Conservation (phyloP, 2,113 vertebrate genomes). For the Cryptomyrus ogoouensis region DNA sequence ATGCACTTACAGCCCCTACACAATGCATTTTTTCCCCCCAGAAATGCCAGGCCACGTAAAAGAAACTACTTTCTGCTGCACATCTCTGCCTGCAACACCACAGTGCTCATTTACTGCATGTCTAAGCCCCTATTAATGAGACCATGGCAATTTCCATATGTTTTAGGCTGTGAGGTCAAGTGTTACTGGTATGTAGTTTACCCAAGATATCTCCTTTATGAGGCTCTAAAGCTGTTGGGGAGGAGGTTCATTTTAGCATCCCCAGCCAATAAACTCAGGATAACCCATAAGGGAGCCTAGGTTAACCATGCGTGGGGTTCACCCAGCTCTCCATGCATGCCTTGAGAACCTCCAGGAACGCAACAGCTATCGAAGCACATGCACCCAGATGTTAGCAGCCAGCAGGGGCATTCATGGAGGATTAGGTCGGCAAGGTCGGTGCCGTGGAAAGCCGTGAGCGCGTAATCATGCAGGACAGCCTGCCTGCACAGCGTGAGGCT, state of each 20-base stretch:
- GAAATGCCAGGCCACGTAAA: background rate
- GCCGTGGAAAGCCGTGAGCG: background rate
- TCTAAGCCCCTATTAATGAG: background rate
- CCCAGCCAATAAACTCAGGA: background rate
- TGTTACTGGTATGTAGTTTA: background rate
- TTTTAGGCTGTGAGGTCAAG: background rate
- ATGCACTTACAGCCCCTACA: background rate
- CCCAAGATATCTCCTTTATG: background rate
- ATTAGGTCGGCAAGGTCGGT: background rate
- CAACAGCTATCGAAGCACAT: no score
- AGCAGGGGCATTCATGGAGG: background rate
- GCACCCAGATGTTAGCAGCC: background rate
- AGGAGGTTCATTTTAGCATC: background rate
- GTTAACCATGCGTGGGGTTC: background rate
- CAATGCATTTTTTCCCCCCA: background rate
- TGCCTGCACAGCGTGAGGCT: constrained; percentile 31
- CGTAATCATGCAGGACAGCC: constrained; percentile 21
- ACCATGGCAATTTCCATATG: background rate
- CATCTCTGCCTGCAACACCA: background rate
- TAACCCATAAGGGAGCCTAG: background rate
- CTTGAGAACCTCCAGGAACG: background rate
- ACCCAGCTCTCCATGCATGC: background rate
- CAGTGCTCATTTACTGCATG: background rate
- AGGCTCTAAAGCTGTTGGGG: background rate
- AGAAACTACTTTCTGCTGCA: background rate